Conservation (phyloP, 2,797 vertebrate genomes). For the Propithecus perrieri region DNA sequence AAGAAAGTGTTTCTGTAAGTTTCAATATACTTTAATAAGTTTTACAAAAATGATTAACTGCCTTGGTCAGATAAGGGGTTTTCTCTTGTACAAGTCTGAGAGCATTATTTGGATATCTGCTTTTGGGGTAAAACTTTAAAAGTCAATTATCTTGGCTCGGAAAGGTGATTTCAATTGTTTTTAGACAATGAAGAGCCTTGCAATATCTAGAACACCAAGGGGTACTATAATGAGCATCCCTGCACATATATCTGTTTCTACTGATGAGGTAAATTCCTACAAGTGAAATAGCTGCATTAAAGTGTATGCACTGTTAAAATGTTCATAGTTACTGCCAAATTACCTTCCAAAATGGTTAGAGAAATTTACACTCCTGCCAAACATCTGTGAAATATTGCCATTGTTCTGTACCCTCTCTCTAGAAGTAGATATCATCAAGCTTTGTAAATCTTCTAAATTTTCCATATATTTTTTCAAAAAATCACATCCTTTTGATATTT, state of each 20-base stretch:
- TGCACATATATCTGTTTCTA: not conserved
- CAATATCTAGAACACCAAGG: not conserved
- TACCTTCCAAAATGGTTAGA: not conserved
- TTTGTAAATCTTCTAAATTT: not conserved
- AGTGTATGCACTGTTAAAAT: not conserved
- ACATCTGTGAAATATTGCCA: not conserved
- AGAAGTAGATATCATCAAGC: not conserved
- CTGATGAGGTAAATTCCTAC: not conserved
- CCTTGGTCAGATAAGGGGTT: not conserved
- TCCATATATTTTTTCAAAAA: not conserved
- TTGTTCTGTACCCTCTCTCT: not conserved
- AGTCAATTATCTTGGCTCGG: not conserved
- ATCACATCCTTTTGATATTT: not conserved
- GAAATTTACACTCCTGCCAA: not conserved
- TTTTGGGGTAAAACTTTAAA: not conserved
- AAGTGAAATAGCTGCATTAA: not conserved
- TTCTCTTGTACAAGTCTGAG: not conserved
- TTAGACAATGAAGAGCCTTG: not conserved
- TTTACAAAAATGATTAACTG: not conserved
- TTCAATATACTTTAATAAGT: conserved; percentile 22
- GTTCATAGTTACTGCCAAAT: not conserved
- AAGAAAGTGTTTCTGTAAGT: not conserved
- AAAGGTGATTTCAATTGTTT: conserved; percentile 18
- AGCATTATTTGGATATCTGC: not conserved
- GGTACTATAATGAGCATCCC: not conserved